These are phyloP conservation scores for Aeoliscus strigatus DNA, from an alignment of 2,797 vertebrate species.

Conservation along the genomic window DNA sequence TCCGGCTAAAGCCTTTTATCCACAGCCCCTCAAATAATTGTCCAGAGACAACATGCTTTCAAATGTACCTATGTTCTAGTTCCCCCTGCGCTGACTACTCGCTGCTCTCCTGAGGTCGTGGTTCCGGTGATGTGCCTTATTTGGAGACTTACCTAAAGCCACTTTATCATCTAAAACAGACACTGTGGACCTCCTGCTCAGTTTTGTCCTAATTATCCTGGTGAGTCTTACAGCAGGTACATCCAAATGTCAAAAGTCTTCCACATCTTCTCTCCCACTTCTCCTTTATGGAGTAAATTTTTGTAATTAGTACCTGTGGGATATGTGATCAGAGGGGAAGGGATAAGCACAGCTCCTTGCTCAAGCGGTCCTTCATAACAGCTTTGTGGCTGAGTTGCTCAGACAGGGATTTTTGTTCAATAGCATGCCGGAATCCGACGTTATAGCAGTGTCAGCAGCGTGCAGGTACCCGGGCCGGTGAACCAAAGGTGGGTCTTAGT, in stretches of 20 bases:
- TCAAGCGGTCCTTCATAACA: conserved; percentile 51
- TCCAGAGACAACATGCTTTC: conserved; percentile 39
- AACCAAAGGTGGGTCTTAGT: conserved; percentile 34
- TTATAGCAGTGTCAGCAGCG: conserved; percentile 45
- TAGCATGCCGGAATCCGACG: conserved; percentile 52
- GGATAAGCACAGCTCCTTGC: conserved; percentile 58
- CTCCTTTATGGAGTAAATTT: conserved; percentile 53
- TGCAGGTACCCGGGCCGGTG: conserved; percentile 38
- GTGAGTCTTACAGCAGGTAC: conserved; percentile 66
- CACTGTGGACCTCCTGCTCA: conserved; percentile 62
- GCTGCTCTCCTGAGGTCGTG: conserved; percentile 43
- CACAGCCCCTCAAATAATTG: conserved; percentile 65
- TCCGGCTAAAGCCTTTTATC: conserved; percentile 70
- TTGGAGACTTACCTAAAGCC: conserved; percentile 56
- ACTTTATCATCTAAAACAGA: conserved; percentile 68
- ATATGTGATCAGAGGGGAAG: conserved; percentile 68
- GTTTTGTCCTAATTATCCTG: conserved; percentile 74
- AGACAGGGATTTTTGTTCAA: conserved; percentile 59
- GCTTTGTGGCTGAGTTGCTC: conserved; percentile 43
- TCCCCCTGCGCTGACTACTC: conserved; percentile 34
- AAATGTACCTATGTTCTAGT: conserved; percentile 36
- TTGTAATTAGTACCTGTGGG: conserved; percentile 79
- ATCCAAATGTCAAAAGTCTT: conserved; percentile 77
- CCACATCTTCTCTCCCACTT: conserved; percentile 60
- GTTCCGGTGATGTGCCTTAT: conserved; percentile 50